Percentiles rank a stretch among this genome's conserved stretches.
phyloP scores from a whole-genome alignment of 2,113 vertebrate species.

The Loxodonta africana region DNA sequence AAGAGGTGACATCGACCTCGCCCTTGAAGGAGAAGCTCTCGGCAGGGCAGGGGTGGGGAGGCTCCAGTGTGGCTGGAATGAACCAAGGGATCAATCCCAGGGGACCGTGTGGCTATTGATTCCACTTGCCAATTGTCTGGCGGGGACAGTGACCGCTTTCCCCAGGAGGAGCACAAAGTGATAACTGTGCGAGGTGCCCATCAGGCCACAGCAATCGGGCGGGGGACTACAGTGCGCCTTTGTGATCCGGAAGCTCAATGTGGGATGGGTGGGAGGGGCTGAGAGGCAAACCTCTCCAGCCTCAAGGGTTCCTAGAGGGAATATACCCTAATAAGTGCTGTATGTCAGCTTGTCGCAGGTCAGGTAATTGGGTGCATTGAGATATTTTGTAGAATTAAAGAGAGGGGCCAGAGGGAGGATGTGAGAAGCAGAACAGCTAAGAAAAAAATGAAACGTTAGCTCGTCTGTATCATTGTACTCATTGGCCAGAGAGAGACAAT shows the following conservation, averaged over 20 bases:
- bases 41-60: neutral
- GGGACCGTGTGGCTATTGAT: neutral
- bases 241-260: conserved; percentile 43
- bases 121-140: conserved; percentile 29
- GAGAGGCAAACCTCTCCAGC: neutral
- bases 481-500: neutral
- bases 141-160: neutral
- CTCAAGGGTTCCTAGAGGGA: neutral
- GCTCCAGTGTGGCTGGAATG: conserved; percentile 56
- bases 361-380: neutral
- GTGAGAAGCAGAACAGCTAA: neutral
- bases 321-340: neutral
- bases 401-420: neutral
- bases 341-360: neutral
- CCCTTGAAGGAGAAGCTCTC: neutral
- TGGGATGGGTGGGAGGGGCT: neutral
- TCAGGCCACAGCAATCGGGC: neutral
- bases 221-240: conserved; percentile 33
- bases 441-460: neutral
- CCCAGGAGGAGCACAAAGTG: conserved; percentile 21
- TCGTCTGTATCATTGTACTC: neutral
- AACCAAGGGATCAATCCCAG: conserved; percentile 45
- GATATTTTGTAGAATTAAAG: conserved; percentile 44
- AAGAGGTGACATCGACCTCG: neutral
- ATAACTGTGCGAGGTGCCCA: conserved; percentile 17